Base-by-base conservation (phyloP, 2,888 invertebrate genomes). In the Folsomia manolachei region DNA sequence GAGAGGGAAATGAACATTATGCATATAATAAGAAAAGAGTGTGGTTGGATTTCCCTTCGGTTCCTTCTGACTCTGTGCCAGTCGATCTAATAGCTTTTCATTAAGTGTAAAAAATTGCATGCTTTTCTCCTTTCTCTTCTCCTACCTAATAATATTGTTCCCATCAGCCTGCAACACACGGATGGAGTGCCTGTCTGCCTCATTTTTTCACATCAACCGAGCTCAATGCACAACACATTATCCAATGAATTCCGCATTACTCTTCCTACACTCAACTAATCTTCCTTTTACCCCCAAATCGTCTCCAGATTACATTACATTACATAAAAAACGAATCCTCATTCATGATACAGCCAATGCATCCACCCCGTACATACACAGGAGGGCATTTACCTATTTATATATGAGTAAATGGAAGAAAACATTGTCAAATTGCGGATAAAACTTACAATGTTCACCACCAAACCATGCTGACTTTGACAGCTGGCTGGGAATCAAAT, bases 101-200 rank as follows among this genome's bases (percentile, higher is more conserved):
- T 76, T 76, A 75, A 76, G 74, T 76, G 76, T 76, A 76, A 76
- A 76, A 76, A 76, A 76, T 76, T 74, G 76, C 76, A 73, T 74
- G 64, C 65, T 71, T 71, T 72, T 73, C 70, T 63, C 62, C 62
- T 51, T 27, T 71, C 65, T 52, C 19, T 25, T 26, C 19, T 53
- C 26, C 26, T 68, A 24, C 64, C 70, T 66, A 65, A 70, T 66
- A 70, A 65, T 70, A 60, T 70, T 65, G 27, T 61, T 62, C 66
- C 26, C 24, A 66, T 61, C 52, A 26, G 11, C n/a, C 56, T 7
- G 19, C 25, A 27, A 27, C 27, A 62, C 60, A 60, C 60, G n/a
- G 60, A 9, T 63, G 63, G 25, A 64, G 65, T 52, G 18, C 1
- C n/a, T 18, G 64, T 39, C 39, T 66, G 18, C 7, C 52, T 14